Percentiles rank a stretch among this genome's conserved stretches.
Conservation (phyloP, 2,113 vertebrate species). For the Tragelaphus buxtoni region DNA sequence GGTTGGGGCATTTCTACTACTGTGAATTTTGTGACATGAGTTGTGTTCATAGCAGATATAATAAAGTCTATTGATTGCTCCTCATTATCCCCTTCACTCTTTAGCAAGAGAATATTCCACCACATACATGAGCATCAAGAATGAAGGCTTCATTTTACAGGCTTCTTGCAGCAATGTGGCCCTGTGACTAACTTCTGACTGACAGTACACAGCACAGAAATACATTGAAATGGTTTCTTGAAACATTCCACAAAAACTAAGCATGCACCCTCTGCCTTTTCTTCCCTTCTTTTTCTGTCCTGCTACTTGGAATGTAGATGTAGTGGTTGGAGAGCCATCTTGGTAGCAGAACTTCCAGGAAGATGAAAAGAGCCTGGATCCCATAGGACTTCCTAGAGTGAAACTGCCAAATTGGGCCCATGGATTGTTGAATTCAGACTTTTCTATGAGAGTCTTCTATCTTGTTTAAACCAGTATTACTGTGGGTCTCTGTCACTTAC, state of each 20-base stretch:
- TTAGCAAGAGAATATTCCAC: not conserved
- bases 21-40: not conserved
- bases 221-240: not conserved
- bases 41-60: not conserved
- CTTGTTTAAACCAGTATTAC: not conserved
- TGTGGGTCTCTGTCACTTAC: not conserved
- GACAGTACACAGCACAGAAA: not conserved
- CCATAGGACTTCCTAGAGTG: not conserved
- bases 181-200: not conserved
- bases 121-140: not conserved
- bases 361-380: not conserved
- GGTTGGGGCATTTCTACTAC: not conserved
- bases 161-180: no score
- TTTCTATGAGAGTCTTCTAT: not conserved
- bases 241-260: not conserved
- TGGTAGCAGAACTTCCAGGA: not conserved
- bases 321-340: no score
- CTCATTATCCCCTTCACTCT: not conserved
- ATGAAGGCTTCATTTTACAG: not conserved
- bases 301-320: not conserved
- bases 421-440: not conserved
- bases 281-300: not conserved
- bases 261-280: not conserved
- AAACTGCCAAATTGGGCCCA: not conserved
- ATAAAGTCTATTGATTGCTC: not conserved